phyloP scores from a whole-genome alignment of 2,888 invertebrate species.

The Aricia artaxerxes region DNA sequence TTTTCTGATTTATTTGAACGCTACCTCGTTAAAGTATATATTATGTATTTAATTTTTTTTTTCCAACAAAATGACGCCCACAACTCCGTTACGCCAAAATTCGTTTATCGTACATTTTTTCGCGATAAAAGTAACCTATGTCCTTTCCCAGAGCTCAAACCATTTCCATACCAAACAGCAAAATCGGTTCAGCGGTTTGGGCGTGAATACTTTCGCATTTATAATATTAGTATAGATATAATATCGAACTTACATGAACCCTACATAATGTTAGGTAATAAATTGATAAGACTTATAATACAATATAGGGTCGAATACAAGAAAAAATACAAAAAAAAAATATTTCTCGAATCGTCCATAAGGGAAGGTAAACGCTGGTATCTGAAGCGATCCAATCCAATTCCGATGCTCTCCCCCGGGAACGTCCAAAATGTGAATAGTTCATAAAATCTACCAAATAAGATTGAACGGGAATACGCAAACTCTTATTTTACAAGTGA shows the following conservation, averaged over 20 bases:
- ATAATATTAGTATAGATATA: no score
- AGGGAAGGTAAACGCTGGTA: slow-evolving; percentile 21
- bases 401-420: slow-evolving; percentile 27
- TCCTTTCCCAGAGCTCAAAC: no score
- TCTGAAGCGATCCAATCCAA: slow-evolving; percentile 28
- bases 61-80: no score
- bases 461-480: slow-evolving; percentile 16
- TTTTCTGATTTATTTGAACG: no score
- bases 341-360: background rate
- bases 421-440: slow-evolving; percentile 20
- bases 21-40: no score
- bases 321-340: slow-evolving; percentile 17
- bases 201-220: no score
- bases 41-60: no score
- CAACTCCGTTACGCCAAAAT: no score
- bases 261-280: background rate
- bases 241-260: background rate
- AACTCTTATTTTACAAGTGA: slow-evolving; percentile 6
- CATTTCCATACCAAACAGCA: no score
- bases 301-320: background rate
- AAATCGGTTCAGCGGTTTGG: no score
- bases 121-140: no score
- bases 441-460: slow-evolving; percentile 26
- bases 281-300: background rate
- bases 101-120: no score